Evolutionary conservation across 2,888 invertebrate genomes (phyloP).

Genomic region (Acronicta psi): DNA sequence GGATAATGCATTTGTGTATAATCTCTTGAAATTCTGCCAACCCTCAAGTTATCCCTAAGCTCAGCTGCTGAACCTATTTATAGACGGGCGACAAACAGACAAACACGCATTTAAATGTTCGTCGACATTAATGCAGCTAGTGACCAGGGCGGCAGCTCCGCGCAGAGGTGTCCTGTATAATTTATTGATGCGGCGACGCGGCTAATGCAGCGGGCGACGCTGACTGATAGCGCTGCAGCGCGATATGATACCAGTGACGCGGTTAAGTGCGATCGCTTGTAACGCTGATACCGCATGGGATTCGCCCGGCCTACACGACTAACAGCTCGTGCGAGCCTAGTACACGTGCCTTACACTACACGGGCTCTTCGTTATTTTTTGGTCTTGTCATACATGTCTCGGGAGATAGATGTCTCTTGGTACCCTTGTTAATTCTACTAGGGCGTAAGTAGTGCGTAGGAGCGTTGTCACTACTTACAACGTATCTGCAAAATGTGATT

Average conservation of each 20-base stretch:
- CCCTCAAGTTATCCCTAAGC: slow-evolving; percentile 49
- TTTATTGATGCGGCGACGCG: slow-evolving; percentile 83
- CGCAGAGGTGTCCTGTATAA: slow-evolving; percentile 78
- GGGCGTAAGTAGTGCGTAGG: slow-evolving; percentile 44
- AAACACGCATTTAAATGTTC: slow-evolving; percentile 66
- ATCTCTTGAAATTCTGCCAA: slow-evolving; percentile 52
- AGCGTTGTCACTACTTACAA: slow-evolving; percentile 23
- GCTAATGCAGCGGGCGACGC: slow-evolving; percentile 86
- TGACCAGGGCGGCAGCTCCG: slow-evolving; percentile 76
- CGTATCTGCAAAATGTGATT: slow-evolving; percentile 27
- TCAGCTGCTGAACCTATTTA: slow-evolving; percentile 39
- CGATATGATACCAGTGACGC: slow-evolving; percentile 84
- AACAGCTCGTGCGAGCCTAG: slow-evolving; percentile 71
- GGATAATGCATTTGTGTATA: slow-evolving; percentile 6
- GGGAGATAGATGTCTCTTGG: slow-evolving; percentile 49
- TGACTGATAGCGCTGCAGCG: slow-evolving; percentile 85
- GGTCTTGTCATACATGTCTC: slow-evolving; percentile 49
- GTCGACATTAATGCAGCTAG: slow-evolving; percentile 67
- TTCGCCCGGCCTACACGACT: slow-evolving; percentile 72
- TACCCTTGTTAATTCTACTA: slow-evolving; percentile 44
- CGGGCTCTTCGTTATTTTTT: slow-evolving; percentile 51
- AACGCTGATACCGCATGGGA: slow-evolving; percentile 77
- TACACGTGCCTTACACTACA: slow-evolving; percentile 57
- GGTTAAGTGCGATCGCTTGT: slow-evolving; percentile 88
- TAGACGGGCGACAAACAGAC: slow-evolving; percentile 54